A percentile compares a stretch with the other conserved stretches of the same genome.
Conservation (phyloP, 1,140 invertebrate species). For the Drosophila pseudoobscura region DNA sequence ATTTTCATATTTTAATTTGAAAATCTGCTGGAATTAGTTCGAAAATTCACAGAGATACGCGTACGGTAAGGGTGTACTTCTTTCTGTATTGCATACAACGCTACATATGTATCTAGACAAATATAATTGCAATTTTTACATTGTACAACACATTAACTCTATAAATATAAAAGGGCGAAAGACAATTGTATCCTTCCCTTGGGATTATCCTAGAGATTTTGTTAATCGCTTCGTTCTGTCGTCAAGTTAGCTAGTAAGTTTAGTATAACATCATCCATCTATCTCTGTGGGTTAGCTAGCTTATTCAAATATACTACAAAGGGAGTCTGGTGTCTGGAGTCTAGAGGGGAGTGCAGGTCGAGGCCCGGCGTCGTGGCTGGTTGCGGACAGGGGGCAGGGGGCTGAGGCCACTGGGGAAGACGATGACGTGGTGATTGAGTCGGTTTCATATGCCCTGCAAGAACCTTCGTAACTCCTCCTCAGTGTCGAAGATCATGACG, state of each 20-base stretch:
- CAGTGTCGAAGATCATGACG: constrained; percentile 99
- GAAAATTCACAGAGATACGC: too few species aligned
- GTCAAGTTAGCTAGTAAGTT: constrained; percentile 42
- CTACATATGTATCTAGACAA: constrained; percentile 29
- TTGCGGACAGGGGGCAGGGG: constrained; percentile 30
- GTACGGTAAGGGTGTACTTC: too few species aligned
- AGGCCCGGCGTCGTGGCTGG: constrained; percentile 21
- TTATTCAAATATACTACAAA: constrained; percentile 42
- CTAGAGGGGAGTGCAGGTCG: constrained; percentile 47
- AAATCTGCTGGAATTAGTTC: too few species aligned
- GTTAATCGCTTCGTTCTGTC: constrained; percentile 27
- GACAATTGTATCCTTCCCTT: background rate
- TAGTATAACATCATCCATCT: constrained; percentile 29
- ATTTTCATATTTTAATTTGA: constrained; percentile 6
- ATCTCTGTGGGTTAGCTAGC: constrained; percentile 30
- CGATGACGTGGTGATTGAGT: constrained; percentile 75
- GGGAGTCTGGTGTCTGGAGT: background rate
- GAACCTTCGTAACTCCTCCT: constrained; percentile 93
- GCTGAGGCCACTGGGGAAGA: constrained; percentile 72
- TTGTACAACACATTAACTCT: constrained; percentile 41
- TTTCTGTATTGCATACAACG: constrained; percentile 34
- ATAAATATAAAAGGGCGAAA: constrained; percentile 14
- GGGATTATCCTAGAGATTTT: constrained; percentile 36
- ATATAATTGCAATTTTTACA: constrained; percentile 41
- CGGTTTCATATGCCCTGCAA: constrained; percentile 83